Conservation (phyloP, 92 coral and sea anemone genomes). For the Isaurus tuberculatus region DNA sequence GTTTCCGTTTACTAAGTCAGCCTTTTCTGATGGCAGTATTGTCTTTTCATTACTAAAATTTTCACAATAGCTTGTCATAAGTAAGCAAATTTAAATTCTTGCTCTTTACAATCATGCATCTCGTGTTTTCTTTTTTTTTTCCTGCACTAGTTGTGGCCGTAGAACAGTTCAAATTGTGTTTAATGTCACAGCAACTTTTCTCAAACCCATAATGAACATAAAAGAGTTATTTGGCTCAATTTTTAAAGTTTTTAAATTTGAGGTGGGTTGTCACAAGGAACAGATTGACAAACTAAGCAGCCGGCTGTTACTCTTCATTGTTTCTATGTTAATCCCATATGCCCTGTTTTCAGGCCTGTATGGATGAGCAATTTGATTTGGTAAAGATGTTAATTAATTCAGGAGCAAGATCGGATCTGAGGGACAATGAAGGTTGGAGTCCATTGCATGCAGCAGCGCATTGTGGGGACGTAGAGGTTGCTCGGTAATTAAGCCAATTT, state of each 20-base stretch:
- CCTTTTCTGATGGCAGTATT: not conserved
- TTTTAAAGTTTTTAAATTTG: not conserved
- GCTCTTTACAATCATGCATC: too few relatives aligned
- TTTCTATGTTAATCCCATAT: not conserved
- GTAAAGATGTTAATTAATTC: slow-evolving; percentile 47
- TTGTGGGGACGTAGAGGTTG: slow-evolving; percentile 59
- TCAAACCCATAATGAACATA: not conserved
- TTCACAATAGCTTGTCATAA: not conserved
- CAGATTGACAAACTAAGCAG: not conserved
- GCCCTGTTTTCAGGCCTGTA: slow-evolving; percentile 59
- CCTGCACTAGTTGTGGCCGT: not conserved
- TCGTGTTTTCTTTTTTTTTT: not conserved
- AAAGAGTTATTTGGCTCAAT: not conserved
- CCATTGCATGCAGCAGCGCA: slow-evolving; percentile 64
- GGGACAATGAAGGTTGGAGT: slow-evolving; percentile 67
- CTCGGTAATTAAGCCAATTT: slow-evolving; percentile 50
- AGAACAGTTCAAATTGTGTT: not conserved
- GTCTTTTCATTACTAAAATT: not conserved
- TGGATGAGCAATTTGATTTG: slow-evolving; percentile 58
- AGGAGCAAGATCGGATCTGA: slow-evolving; percentile 50
- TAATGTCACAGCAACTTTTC: not conserved
- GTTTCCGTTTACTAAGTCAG: not conserved
- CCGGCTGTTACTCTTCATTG: slow-evolving; percentile 10
- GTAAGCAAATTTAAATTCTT: not conserved
- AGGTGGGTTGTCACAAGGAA: not conserved